Percentiles rank a stretch among this genome's conserved stretches.
Conservation (phyloP, 1,140 invertebrate genomes). For the Neotoxoptera formosana region DNA sequence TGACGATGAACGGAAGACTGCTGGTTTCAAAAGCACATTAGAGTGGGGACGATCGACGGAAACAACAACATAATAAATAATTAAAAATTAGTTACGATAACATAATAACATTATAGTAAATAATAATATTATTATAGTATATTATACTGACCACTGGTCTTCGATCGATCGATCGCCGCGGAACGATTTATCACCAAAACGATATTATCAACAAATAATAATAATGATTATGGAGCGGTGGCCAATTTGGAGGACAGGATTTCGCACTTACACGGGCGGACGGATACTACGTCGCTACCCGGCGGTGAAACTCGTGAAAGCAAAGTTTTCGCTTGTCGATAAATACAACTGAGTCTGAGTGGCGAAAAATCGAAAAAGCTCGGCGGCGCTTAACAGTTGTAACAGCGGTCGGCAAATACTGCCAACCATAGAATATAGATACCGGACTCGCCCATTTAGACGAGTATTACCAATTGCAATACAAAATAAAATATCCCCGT, state of each 20-base stretch:
- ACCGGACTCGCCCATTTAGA: too few species aligned
- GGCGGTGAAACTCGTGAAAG: background rate
- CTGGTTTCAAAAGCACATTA: background rate
- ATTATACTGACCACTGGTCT: background rate
- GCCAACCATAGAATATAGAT: too few species aligned
- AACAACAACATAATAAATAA: background rate
- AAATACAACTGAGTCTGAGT: background rate
- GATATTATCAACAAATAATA: background rate
- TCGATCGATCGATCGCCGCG: background rate
- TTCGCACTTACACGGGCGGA: background rate
- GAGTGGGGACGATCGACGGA: background rate
- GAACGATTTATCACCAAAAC: background rate
- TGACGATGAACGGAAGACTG: background rate
- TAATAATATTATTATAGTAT: background rate
- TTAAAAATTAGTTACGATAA: background rate
- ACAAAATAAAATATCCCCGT: too few species aligned
- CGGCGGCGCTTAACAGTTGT: background rate
- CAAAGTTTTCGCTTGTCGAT: background rate
- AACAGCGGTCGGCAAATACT: too few species aligned
- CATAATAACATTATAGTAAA: background rate
- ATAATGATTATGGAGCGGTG: background rate
- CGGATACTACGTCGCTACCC: constrained; percentile 56
- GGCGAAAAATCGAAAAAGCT: background rate
- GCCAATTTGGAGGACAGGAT: background rate
- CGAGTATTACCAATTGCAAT: too few species aligned